Evolutionary conservation across 2,888 invertebrate genomes (phyloP).

Genomic region (Ametastegia equiseti): DNA sequence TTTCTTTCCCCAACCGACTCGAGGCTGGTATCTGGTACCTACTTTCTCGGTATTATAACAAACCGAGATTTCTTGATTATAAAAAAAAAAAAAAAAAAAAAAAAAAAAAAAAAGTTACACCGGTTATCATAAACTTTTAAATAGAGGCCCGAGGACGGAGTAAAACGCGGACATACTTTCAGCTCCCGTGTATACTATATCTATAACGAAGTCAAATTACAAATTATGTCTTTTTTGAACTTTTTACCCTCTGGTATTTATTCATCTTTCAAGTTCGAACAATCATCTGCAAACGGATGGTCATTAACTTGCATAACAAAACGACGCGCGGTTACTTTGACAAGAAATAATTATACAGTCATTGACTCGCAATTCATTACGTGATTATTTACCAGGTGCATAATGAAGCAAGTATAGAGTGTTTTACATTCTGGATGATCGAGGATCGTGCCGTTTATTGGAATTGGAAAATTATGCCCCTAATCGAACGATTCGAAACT

Average conservation of each 20-base stretch:
- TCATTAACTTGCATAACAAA: neutral
- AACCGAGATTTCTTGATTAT: neutral
- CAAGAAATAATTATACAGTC: slow-evolving; percentile 19
- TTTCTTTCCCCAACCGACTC: neutral
- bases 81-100: no score
- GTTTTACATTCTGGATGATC: neutral
- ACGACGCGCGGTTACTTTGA: slow-evolving; percentile 5
- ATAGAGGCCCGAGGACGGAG: neutral
- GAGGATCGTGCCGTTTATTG: neutral
- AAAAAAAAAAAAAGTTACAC: neutral
- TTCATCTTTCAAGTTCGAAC: neutral
- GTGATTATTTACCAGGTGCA: neutral
- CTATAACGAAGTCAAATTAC: neutral
- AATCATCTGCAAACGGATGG: neutral
- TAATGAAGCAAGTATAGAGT: neutral
- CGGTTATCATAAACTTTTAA: slow-evolving; percentile 2
- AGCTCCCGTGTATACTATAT: no score
- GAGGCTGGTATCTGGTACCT: no score
- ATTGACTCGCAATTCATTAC: slow-evolving; percentile 19
- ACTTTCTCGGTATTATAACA: neutral
- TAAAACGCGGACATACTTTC: neutral
- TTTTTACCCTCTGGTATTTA: neutral
- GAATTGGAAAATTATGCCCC: neutral
- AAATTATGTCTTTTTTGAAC: neutral
- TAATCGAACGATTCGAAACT: neutral